These are phyloP conservation scores for Tenebrosternarchus preto DNA, from an alignment of 2,113 vertebrate species.

Conservation along the genomic window DNA sequence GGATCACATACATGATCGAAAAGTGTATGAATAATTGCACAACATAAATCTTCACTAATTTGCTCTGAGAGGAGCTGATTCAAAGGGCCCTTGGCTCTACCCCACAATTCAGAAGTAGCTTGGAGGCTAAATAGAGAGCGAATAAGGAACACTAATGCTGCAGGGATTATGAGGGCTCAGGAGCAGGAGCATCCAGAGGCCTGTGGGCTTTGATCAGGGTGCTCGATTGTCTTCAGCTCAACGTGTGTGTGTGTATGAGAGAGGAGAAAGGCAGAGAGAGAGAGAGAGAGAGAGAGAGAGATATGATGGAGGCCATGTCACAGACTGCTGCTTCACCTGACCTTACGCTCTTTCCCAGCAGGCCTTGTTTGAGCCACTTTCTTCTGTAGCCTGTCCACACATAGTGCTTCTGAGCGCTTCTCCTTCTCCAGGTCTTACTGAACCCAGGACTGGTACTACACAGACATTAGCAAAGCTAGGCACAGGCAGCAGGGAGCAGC, in stretches of 20 bases:
- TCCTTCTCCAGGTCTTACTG: not conserved
- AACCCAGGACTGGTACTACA: not conserved
- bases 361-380: too few species aligned
- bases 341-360: too few species aligned
- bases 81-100: not conserved
- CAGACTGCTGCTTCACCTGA: too few species aligned
- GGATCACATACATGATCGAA: not conserved
- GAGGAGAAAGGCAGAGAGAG: too few species aligned
- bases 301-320: too few species aligned
- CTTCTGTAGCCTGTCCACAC: not conserved
- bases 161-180: not conserved
- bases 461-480: not conserved
- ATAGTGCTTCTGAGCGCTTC: not conserved
- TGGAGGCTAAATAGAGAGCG: slow-evolving; percentile 1
- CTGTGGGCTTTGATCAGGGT: slow-evolving; percentile 6
- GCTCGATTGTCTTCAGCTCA: slow-evolving; percentile 1
- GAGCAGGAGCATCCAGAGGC: not conserved
- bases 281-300: too few species aligned
- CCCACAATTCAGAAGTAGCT: slow-evolving; percentile 1
- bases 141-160: not conserved
- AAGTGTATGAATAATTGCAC: slow-evolving; percentile 4
- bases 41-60: slow-evolving; percentile 28
- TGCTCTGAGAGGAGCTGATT: not conserved
- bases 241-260: not conserved
- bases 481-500: not conserved